A percentile compares a stretch with the other conserved stretches of the same genome.
Evolutionary conservation across 2,888 invertebrate species (phyloP).

Genomic region (Pegoplata infirma): DNA sequence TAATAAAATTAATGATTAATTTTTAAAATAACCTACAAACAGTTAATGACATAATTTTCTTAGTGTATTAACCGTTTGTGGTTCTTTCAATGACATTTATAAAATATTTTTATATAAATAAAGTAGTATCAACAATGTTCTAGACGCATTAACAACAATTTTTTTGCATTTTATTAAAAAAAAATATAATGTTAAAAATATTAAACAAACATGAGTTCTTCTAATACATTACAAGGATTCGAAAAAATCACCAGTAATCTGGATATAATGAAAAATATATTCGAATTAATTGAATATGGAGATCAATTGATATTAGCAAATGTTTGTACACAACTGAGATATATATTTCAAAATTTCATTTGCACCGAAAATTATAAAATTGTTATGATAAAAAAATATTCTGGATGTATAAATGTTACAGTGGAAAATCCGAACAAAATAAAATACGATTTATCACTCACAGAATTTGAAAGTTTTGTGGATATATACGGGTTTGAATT

Average conservation of each 20-base stretch:
- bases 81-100: neutral
- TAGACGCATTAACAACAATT: neutral
- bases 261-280: conserved; percentile 8
- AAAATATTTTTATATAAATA: neutral
- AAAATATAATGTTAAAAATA: neutral
- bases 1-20: no score
- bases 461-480: conserved; percentile 40
- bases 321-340: neutral
- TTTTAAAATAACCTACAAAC: neutral
- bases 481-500: conserved; percentile 21
- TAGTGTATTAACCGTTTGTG: no score
- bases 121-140: neutral
- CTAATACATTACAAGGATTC: neutral
- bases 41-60: no score
- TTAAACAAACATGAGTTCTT: neutral
- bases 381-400: conserved; percentile 27
- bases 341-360: neutral
- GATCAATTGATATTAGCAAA: conserved; percentile 1
- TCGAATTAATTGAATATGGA: neutral
- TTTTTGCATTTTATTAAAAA: no score
- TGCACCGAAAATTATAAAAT: neutral
- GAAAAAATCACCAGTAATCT: conserved; percentile 1
- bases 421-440: neutral
- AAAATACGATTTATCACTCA: neutral
- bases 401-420: neutral